These are phyloP conservation scores for Allobates femoralis DNA, from an alignment of 2,797 vertebrate species.

Conservation along the genomic window DNA sequence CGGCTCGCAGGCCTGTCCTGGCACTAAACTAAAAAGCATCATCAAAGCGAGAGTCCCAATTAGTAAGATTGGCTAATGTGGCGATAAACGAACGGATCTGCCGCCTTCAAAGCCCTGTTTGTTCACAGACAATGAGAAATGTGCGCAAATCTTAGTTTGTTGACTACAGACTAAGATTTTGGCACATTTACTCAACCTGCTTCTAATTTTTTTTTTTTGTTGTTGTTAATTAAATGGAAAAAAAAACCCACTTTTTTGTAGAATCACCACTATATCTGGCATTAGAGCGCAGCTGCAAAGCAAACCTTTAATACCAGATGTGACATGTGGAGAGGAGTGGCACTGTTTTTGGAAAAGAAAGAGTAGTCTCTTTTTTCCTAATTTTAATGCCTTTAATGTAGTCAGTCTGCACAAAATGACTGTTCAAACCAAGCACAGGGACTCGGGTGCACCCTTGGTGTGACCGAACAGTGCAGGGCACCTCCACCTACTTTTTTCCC, in stretches of 20 bases:
- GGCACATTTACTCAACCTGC: background rate
- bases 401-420: too few relatives aligned
- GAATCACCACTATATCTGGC: too few relatives aligned
- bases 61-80: constrained; percentile 44
- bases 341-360: background rate
- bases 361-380: too few relatives aligned
- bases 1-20: constrained; percentile 25
- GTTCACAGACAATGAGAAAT: constrained; percentile 7
- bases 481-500: too few relatives aligned
- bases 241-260: too few relatives aligned
- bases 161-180: background rate
- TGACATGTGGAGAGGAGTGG: background rate
- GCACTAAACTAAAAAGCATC: constrained; percentile 22
- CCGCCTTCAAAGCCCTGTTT: constrained; percentile 20
- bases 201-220: background rate
- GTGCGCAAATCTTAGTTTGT: background rate
- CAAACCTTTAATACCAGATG: background rate
- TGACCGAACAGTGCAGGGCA: too few relatives aligned
- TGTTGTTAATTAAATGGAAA: too few relatives aligned
- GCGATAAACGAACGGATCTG: constrained; percentile 39
- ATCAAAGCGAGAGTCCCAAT: constrained; percentile 48
- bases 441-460: too few relatives aligned
- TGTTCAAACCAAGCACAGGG: too few relatives aligned
- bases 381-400: too few relatives aligned
- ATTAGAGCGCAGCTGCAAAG: too few relatives aligned